Evolutionary conservation across 2,797 vertebrate species (phyloP).

Genomic region (Nyctalus aviator): DNA sequence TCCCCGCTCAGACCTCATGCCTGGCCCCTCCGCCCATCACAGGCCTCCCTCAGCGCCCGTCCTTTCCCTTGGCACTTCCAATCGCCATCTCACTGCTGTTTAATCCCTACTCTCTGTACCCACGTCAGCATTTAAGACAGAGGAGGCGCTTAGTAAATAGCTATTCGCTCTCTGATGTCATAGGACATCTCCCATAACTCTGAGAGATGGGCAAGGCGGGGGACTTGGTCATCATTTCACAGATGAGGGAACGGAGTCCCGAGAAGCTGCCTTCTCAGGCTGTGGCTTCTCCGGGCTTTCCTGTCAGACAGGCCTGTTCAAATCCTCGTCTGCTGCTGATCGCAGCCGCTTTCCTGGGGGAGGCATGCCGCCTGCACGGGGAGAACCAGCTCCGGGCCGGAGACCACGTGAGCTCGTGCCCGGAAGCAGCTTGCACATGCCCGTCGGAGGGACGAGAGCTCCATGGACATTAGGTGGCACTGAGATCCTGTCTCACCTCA

Average conservation of each 20-base stretch:
- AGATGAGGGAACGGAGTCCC: background rate
- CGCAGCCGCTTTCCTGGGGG: background rate
- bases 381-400: background rate
- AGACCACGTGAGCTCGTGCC: fast-evolving
- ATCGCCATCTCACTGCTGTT: background rate
- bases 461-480: background rate
- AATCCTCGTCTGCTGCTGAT: background rate
- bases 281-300: background rate
- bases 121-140: background rate
- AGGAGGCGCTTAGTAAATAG: background rate
- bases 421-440: fast-evolving
- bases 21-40: background rate
- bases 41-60: background rate
- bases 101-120: background rate
- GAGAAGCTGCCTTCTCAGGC: background rate
- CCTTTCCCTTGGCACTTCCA: background rate
- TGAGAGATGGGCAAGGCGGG: background rate
- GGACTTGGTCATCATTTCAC: background rate
- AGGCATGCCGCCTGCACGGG: background rate
- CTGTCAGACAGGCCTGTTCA: background rate
- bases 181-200: background rate
- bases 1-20: background rate
- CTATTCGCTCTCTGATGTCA: background rate
- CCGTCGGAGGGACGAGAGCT: background rate
- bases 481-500: conserved; percentile 84